Percentiles rank a stretch among this genome's conserved stretches.
Conservation (phyloP, 2,888 invertebrate genomes). For the Acleris emargana region DNA sequence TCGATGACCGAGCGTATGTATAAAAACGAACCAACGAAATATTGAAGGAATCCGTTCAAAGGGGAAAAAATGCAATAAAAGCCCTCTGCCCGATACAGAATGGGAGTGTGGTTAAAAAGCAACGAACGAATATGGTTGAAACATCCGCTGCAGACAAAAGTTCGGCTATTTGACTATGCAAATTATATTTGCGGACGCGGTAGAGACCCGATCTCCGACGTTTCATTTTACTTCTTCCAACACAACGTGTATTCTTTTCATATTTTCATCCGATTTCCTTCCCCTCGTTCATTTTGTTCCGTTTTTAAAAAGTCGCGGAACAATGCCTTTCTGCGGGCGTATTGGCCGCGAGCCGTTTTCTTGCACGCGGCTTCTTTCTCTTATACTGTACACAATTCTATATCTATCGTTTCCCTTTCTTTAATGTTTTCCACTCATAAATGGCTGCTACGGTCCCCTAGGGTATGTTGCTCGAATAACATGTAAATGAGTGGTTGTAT, state of each 20-base stretch:
- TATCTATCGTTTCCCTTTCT: constrained; percentile 80
- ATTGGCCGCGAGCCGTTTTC: constrained; percentile 80
- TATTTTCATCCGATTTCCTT: constrained; percentile 84
- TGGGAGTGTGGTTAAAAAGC: constrained; percentile 81
- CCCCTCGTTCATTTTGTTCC: constrained; percentile 81
- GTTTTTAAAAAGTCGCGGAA: constrained; percentile 80
- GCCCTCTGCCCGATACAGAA: constrained; percentile 70
- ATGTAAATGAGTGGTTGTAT: constrained; percentile 78
- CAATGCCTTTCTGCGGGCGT: constrained; percentile 79
- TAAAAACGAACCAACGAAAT: constrained; percentile 81
- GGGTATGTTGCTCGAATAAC: constrained; percentile 80
- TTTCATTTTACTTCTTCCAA: constrained; percentile 81
- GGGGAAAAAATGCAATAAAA: constrained; percentile 82
- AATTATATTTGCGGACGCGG: constrained; percentile 83
- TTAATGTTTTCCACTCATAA: constrained; percentile 83
- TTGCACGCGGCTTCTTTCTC: constrained; percentile 76
- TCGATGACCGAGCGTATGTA: constrained; percentile 79
- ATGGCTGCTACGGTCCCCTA: constrained; percentile 81
- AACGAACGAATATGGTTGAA: constrained; percentile 81
- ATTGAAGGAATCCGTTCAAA: constrained; percentile 83
- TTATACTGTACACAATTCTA: constrained; percentile 75
- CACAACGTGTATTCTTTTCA: constrained; percentile 82
- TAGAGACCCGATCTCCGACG: constrained; percentile 78
- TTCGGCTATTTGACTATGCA: constrained; percentile 84
- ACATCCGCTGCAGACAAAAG: constrained; percentile 82